phyloP scores from a whole-genome alignment of 1,140 invertebrate species.

The Muscidifurax raptorellus region DNA sequence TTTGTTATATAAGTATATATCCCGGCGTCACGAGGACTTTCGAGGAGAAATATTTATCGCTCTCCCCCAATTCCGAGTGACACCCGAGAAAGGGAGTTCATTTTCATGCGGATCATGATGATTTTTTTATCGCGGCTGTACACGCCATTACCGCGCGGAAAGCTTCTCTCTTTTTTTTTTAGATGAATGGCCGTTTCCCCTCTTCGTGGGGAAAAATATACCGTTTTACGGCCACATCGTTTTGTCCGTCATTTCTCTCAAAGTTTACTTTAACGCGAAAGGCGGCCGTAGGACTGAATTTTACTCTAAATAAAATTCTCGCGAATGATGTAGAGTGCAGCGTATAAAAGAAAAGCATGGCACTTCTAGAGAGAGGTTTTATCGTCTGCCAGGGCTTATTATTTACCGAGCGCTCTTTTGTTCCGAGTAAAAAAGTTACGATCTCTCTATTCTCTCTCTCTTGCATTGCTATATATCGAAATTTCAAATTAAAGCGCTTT shows the following conservation, averaged over 20 bases:
- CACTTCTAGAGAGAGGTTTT: neutral
- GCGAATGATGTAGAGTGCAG: neutral
- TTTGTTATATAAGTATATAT: neutral
- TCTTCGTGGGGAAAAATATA: constrained; percentile 30
- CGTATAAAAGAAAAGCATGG: neutral
- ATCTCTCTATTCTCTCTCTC: too few relatives aligned
- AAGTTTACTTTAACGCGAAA: constrained; percentile 4
- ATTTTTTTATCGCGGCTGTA: constrained; percentile 52
- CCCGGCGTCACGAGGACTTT: neutral
- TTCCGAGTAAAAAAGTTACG: neutral
- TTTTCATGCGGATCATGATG: constrained; percentile 50
- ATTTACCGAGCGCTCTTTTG: neutral
- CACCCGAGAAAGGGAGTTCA: constrained; percentile 19
- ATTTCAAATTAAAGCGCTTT: neutral
- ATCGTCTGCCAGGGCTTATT: neutral
- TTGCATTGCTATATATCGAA: too few relatives aligned
- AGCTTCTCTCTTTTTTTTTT: constrained; percentile 49
- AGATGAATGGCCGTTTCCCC: constrained; percentile 37
- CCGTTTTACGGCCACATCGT: constrained; percentile 29
- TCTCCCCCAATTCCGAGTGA: neutral
- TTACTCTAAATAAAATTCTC: constrained; percentile 17
- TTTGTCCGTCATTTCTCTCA: constrained; percentile 32
- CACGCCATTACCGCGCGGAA: constrained; percentile 53
- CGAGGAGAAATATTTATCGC: neutral
- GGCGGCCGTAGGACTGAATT: neutral